phyloP scores from a whole-genome alignment of 2,797 vertebrate genomes.

The Ctenopoma multispine region DNA sequence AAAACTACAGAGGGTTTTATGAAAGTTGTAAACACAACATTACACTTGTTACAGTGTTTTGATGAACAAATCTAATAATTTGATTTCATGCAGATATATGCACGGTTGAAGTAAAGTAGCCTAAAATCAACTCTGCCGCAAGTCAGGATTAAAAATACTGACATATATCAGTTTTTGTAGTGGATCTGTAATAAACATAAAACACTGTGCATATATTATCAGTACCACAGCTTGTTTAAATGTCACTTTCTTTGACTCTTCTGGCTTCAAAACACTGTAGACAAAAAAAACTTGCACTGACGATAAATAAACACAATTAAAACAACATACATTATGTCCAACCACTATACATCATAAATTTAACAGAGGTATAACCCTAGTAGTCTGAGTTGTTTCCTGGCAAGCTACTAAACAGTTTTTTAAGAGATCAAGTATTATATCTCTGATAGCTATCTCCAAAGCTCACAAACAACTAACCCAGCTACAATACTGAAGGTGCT shows the following conservation, averaged over 20 bases:
- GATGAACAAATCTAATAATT: conserved; percentile 24
- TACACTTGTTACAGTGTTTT: neutral
- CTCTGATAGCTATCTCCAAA: conserved; percentile 25
- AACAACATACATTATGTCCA: conserved; percentile 27
- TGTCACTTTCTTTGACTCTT: conserved; percentile 44
- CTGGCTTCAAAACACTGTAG: conserved; percentile 55
- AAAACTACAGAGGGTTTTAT: conserved; percentile 13
- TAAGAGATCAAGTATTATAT: conserved; percentile 38
- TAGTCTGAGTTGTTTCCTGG: conserved; percentile 40
- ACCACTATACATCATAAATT: conserved; percentile 6
- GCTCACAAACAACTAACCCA: conserved; percentile 27
- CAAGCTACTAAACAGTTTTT: conserved; percentile 46
- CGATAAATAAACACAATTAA: conserved; percentile 43
- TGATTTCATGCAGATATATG: conserved; percentile 27
- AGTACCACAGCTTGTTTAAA: conserved; percentile 34
- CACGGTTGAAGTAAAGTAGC: conserved; percentile 1
- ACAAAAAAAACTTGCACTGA: neutral
- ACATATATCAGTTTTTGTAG: conserved; percentile 6
- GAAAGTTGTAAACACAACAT: conserved; percentile 4
- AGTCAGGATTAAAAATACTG: conserved; percentile 21
- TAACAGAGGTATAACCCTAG: conserved; percentile 34
- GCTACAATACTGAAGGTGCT: conserved; percentile 38
- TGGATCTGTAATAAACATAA: conserved; percentile 23
- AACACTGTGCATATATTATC: conserved; percentile 17
- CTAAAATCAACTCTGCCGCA: conserved; percentile 17